Evolutionary conservation across 2,113 vertebrate species (phyloP), one percentile per base, ranked within the genome.

Genomic region (Spilogale gracilis): DNA sequence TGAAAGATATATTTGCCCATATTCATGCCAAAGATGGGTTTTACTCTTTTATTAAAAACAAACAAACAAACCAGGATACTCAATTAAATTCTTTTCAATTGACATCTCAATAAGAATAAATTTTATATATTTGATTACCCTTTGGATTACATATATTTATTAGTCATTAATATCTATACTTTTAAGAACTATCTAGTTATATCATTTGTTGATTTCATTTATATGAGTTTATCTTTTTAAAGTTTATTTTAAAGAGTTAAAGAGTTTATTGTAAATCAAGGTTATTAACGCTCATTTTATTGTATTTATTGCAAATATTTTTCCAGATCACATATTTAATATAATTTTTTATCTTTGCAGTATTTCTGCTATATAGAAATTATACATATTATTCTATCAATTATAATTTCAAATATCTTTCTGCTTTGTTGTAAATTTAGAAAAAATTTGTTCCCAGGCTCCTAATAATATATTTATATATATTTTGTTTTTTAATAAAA

Each of bases 341-440:
- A 9, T 27, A 48, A 50, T 23, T 81, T 97, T 94, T 38, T 50
- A 91, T 84, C 21, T 80, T 85, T 96, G 6, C 5, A 16, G 9
- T 60, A 27, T 79, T 96, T 96, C 20, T 78, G 6, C 16, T 87
- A 52, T 32, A 20, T 93, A 56, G 20, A 79, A 83, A 60, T 43
- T 76, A 81, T 45, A 69, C 27, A 61, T 61, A 82, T 78, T 61
- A 81, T 85, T 69, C n/a, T 65, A 60, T 32, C 4, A 74, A 86
- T 71, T 94, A 5, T 14, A 78, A 63, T 82, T 86, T 5, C 76
- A 83, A 85, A 56, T 69, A 52, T 45, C 65, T 4, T 89, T 94
- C 67, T 98, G 21, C 10, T 82, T 95, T 87, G 8, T 63, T 65
- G 3, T 79, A 95, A 97, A 25, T 9, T 73, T 95, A 94, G 50